A percentile compares a stretch with the other conserved stretches of the same genome.
Conservation (phyloP, 1,140 invertebrate species). For the Colletes latitarsis region DNA sequence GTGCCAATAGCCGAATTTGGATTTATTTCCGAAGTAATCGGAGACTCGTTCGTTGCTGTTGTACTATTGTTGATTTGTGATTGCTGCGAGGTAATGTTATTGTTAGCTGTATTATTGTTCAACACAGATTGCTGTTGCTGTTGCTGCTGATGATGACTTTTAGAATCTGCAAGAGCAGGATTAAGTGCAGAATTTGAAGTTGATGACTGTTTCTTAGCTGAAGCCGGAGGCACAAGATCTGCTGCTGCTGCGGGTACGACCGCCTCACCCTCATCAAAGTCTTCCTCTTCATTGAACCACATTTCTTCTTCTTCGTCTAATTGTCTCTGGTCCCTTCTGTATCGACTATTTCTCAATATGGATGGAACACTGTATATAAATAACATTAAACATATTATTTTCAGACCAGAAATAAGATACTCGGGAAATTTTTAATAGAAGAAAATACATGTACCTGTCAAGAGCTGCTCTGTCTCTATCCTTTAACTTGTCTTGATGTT, state of each 20-base stretch:
- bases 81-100: conserved; percentile 70
- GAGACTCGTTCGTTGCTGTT: conserved; percentile 74
- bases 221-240: conserved; percentile 74
- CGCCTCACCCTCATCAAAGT: conserved; percentile 92
- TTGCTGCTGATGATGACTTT: conserved; percentile 75
- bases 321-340: conserved; percentile 93
- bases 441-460: conserved; percentile 83
- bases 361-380: conserved; percentile 84
- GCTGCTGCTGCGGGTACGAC: conserved; percentile 82
- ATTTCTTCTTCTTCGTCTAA: conserved; percentile 99
- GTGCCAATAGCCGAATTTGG: conserved; percentile 73
- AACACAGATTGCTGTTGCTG: conserved; percentile 77
- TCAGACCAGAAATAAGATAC: background rate
- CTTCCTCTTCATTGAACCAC: conserved; percentile 99
- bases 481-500: conserved; percentile 95
- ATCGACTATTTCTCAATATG: conserved; percentile 90
- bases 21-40: conserved; percentile 78
- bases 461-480: conserved; percentile 89
- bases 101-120: conserved; percentile 80
- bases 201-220: conserved; percentile 77
- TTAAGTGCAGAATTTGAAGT: conserved; percentile 78
- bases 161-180: conserved; percentile 72
- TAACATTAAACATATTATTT: conserved; percentile 12
- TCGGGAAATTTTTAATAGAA: background rate
- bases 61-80: conserved; percentile 77